These are phyloP conservation scores for Elaphurus davidianus DNA, from an alignment of 2,113 vertebrate genomes.

Conservation along the genomic window DNA sequence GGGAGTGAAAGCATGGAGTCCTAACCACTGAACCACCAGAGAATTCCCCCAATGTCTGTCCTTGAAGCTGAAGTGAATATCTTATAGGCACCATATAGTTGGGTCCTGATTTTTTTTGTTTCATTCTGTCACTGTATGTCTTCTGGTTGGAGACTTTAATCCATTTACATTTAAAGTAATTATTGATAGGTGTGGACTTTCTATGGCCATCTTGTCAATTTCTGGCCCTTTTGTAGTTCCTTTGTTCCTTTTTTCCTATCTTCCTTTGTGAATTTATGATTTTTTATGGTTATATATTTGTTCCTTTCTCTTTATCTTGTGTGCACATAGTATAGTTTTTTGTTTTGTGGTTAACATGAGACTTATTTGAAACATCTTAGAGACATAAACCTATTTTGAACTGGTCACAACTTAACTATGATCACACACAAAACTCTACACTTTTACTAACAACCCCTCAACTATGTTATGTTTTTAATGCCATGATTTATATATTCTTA, in stretches of 20 bases:
- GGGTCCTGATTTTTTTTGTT: not conserved
- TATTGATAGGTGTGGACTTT: not conserved
- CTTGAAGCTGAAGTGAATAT: not conserved
- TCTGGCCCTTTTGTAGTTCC: not conserved
- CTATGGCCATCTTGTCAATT: not conserved
- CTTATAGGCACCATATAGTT: not conserved
- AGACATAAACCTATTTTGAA: not conserved
- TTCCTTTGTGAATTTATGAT: not conserved
- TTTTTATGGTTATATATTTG: not conserved
- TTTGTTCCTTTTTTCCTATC: not conserved
- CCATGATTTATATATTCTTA: not conserved
- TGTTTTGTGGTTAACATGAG: not conserved
- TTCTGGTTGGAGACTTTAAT: not conserved
- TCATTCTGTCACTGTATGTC: not conserved
- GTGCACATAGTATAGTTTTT: not conserved
- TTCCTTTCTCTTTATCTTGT: not conserved
- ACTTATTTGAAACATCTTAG: not conserved
- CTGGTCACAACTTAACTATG: not conserved
- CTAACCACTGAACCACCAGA: not conserved
- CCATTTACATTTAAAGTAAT: not conserved
- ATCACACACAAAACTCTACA: not conserved
- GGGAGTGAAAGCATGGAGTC: not conserved
- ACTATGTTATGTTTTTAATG: not conserved
- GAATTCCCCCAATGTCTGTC: not conserved
- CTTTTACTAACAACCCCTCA: not conserved